Conservation (phyloP, 2,888 invertebrate genomes). For the Drosophila antonietae region DNA sequence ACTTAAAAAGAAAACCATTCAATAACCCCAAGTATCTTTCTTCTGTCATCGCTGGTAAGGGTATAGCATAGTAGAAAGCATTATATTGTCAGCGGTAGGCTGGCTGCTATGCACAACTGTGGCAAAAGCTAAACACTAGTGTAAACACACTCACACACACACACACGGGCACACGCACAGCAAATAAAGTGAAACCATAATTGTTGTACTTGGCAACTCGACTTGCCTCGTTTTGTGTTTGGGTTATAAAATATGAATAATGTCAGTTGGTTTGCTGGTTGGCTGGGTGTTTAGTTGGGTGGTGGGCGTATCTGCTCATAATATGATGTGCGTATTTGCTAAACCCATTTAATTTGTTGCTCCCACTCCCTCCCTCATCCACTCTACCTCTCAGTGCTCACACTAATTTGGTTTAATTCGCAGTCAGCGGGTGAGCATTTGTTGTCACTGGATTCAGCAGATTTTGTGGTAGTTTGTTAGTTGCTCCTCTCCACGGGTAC, state of each 20-base stretch:
- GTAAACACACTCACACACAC: constrained; percentile 42
- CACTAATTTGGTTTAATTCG: constrained; percentile 75
- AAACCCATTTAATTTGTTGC: constrained; percentile 68
- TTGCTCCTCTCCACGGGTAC: constrained; percentile 32
- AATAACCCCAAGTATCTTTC: background rate
- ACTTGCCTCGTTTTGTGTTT: constrained; percentile 57
- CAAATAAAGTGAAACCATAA: constrained; percentile 77
- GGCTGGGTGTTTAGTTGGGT: constrained; percentile 6
- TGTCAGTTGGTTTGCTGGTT: constrained; percentile 42
- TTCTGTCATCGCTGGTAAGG: constrained; percentile 17
- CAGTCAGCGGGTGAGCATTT: constrained; percentile 52
- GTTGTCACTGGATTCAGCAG: constrained; percentile 23
- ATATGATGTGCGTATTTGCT: constrained; percentile 77
- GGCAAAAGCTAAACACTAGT: constrained; percentile 56
- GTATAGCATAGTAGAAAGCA: constrained; percentile 52
- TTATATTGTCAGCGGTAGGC: constrained; percentile 63
- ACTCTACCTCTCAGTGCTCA: background rate
- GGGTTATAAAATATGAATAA: constrained; percentile 74
- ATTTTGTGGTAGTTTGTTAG: constrained; percentile 39
- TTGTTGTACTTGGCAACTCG: constrained; percentile 76
- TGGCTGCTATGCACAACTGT: constrained; percentile 31
- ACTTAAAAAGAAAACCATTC: background rate
- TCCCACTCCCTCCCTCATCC: background rate
- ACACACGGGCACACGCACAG: constrained; percentile 39
- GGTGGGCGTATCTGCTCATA: constrained; percentile 20